phyloP scores from a whole-genome alignment of 2,888 invertebrate species.

The Eupithecia subumbrata region DNA sequence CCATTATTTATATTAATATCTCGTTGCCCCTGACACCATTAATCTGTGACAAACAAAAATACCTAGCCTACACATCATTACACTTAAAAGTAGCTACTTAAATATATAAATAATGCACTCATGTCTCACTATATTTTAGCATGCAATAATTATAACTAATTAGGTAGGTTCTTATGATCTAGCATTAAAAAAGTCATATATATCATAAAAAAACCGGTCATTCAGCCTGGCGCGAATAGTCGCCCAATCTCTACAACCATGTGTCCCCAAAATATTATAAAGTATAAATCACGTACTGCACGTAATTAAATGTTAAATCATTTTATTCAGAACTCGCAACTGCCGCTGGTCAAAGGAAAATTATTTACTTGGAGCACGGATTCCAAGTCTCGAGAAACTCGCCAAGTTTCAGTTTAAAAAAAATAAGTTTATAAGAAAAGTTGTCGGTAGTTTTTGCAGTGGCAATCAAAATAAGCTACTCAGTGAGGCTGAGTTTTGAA shows the following conservation, averaged over 20 bases:
- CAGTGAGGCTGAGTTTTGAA: background rate
- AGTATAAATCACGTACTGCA: slow-evolving; percentile 58
- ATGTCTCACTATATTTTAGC: too few relatives aligned
- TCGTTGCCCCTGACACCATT: slow-evolving; percentile 13
- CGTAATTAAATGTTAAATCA: slow-evolving; percentile 71
- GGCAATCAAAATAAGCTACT: slow-evolving; percentile 7
- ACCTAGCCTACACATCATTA: slow-evolving; percentile 8
- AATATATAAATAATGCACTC: too few relatives aligned
- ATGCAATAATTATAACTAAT: too few relatives aligned
- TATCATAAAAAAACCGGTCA: too few relatives aligned
- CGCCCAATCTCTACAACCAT: slow-evolving; percentile 30
- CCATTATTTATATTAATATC: background rate
- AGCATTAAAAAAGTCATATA: too few relatives aligned
- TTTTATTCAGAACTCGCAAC: slow-evolving; percentile 61
- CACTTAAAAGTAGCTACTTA: slow-evolving; percentile 7
- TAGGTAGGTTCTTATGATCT: too few relatives aligned
- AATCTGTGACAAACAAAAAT: slow-evolving; percentile 26
- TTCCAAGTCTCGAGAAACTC: background rate
- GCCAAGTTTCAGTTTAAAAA: background rate
- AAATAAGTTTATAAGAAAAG: slow-evolving; percentile 5
- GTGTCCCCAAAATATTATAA: slow-evolving; percentile 57
- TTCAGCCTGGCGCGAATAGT: too few relatives aligned
- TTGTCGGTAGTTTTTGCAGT: background rate
- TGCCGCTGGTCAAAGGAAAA: slow-evolving; percentile 14
- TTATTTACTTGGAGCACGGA: slow-evolving; percentile 10